Evolutionary conservation across 2,888 invertebrate species (phyloP).

Genomic region (Drosophila acutilabella): DNA sequence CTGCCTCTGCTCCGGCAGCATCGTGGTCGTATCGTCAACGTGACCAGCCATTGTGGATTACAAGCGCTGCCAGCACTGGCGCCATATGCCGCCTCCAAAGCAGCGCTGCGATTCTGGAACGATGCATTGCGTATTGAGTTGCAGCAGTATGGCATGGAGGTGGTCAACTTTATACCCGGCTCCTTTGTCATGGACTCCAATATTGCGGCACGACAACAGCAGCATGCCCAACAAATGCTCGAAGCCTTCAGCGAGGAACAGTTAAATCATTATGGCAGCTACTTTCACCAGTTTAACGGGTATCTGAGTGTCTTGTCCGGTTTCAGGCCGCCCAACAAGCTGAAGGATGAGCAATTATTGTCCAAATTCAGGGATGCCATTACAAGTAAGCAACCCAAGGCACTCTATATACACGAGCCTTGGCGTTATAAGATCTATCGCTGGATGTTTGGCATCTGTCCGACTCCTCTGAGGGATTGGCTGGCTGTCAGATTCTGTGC

Average conservation of each 20-base stretch:
- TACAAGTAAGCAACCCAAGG: slow-evolving; percentile 87
- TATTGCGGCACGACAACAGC: slow-evolving; percentile 88
- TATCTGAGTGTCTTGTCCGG: slow-evolving; percentile 86
- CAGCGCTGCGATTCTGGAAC: slow-evolving; percentile 90
- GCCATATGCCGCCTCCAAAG: slow-evolving; percentile 93
- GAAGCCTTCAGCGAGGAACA: slow-evolving; percentile 88
- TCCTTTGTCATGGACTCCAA: slow-evolving; percentile 90
- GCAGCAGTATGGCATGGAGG: slow-evolving; percentile 89
- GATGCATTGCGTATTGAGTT: slow-evolving; percentile 91
- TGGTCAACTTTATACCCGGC: slow-evolving; percentile 91
- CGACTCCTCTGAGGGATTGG: slow-evolving; percentile 87
- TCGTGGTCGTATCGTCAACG: slow-evolving; percentile 89
- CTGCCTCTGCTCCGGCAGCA: slow-evolving; percentile 89
- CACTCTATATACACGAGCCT: slow-evolving; percentile 89
- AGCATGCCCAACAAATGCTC: slow-evolving; percentile 88
- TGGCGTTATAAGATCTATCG: slow-evolving; percentile 89
- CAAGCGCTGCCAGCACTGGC: slow-evolving; percentile 89
- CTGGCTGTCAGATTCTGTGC: slow-evolving; percentile 88
- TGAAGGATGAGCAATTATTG: slow-evolving; percentile 87
- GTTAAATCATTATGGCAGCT: slow-evolving; percentile 88
- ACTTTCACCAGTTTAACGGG: slow-evolving; percentile 88
- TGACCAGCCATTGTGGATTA: slow-evolving; percentile 93
- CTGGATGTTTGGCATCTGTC: slow-evolving; percentile 87
- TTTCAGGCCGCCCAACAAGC: slow-evolving; percentile 86
- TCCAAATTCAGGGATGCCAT: slow-evolving; percentile 88